These are phyloP conservation scores for Notarius lentiginosus DNA, from an alignment of 2,113 vertebrate genomes.

Conservation along the genomic window DNA sequence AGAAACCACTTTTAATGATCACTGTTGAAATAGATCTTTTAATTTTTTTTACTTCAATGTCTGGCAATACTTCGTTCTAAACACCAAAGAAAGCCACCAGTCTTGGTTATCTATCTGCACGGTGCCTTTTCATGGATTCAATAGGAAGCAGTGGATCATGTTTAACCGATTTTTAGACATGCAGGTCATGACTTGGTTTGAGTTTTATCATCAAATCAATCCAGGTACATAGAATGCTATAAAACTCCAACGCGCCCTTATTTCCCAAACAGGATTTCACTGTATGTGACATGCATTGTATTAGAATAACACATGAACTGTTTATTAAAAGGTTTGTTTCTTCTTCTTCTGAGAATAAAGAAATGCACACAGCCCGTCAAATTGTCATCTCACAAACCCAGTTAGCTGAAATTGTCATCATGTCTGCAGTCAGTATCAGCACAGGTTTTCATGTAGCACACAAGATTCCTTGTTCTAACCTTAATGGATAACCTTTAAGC, in stretches of 20 bases:
- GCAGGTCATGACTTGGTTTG: background rate
- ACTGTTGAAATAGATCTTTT: no score
- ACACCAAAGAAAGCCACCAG: background rate
- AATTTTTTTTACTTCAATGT: background rate
- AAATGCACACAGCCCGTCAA: background rate
- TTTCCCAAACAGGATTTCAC: background rate
- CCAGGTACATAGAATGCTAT: background rate
- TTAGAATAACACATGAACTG: background rate
- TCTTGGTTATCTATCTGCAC: background rate
- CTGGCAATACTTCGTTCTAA: background rate
- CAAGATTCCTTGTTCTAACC: background rate
- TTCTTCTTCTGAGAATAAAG: background rate
- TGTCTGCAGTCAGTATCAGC: background rate
- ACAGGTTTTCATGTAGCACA: background rate
- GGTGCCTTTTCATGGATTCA: background rate
- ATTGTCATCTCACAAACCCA: conserved; percentile 9
- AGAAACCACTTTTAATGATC: no score
- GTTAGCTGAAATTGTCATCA: conserved; percentile 29
- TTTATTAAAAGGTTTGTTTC: background rate
- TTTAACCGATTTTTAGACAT: background rate
- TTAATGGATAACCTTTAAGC: no score
- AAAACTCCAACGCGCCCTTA: background rate
- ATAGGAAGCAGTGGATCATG: background rate
- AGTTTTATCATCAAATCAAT: background rate
- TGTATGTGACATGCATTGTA: background rate